Evolutionary conservation across 2,797 vertebrate species (phyloP), one percentile per base, ranked within the genome.

Genomic region (Clarias laeviceps): DNA sequence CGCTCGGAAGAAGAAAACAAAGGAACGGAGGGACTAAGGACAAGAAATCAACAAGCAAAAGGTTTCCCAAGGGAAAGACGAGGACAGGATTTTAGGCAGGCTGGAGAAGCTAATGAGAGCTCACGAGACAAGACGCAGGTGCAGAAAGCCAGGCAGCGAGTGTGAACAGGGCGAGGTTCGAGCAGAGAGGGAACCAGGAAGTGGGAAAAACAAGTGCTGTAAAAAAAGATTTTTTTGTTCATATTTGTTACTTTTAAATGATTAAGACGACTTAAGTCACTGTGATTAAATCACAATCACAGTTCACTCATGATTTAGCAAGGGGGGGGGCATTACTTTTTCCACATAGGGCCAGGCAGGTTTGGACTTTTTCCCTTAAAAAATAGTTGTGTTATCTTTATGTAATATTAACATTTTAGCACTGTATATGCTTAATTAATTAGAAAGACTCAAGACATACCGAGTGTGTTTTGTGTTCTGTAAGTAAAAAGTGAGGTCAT

Each of bases 121-220:
- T 79, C 77, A 62, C 77, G 77, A 79, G 77, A 79, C 59, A 40
- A 62, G 77, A 62, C 34, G 34, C 77, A 79, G 77, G 77, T 79
- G 77, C 32, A 79, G 57, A 62, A 62, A 79, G 50, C 14, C 57
- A 61, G n/a, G 29, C 74, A 24, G 54, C 34, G 29, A 77, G 57
- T 37, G 76, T 24, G 29, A 37, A 37, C 32, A 0, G 76, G 73
- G 76, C 11, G 56, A 78, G 32, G 76, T 12, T 61, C 57, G 18
- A 78, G 56, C 76, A 14, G 56, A 4, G 56, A 22, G 56, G 11
- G 6, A 24, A 24, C 56, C 76, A 62, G 76, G 57, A 79, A 40
- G 57, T 40, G 32, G 5, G 56, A 18, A 59, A 54, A 77, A 34
- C 54, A 24, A 59, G 69, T 50, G n/a, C 14, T 54, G 50, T 14